These are phyloP conservation scores for Bergia puertoricense DNA, from an alignment of 92 coral and sea anemone genomes.

Conservation along the genomic window DNA sequence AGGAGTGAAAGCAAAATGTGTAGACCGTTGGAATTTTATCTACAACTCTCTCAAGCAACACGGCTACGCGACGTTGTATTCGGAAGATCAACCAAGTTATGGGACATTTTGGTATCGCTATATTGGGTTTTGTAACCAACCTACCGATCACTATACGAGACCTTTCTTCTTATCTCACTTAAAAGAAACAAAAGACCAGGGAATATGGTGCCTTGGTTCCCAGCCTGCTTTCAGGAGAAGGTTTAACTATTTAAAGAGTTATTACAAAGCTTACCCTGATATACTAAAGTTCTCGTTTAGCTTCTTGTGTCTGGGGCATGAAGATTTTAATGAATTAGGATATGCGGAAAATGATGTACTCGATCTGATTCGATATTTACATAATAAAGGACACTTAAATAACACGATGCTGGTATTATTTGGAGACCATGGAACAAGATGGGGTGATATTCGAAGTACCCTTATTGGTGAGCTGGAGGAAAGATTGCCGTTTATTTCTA, in stretches of 20 bases:
- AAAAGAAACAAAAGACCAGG: slow-evolving; percentile 30
- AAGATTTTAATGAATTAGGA: slow-evolving; percentile 66
- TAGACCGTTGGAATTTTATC: slow-evolving; percentile 71
- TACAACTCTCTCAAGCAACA: slow-evolving; percentile 55
- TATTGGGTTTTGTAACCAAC: slow-evolving; percentile 61
- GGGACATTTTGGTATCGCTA: slow-evolving; percentile 61
- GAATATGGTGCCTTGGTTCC: slow-evolving; percentile 52
- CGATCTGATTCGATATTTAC: slow-evolving; percentile 43
- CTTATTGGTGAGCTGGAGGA: slow-evolving; percentile 68
- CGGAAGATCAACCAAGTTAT: slow-evolving; percentile 65
- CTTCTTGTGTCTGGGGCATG: slow-evolving; percentile 63
- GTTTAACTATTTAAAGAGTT: slow-evolving; percentile 55
- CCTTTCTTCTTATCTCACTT: slow-evolving; percentile 57
- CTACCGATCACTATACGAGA: slow-evolving; percentile 62
- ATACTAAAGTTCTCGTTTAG: slow-evolving; percentile 59
- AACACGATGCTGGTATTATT: slow-evolving; percentile 56
- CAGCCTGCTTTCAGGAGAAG: slow-evolving; percentile 60
- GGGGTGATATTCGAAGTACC: slow-evolving; percentile 65
- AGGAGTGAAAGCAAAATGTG: slow-evolving; percentile 42
- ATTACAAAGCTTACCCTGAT: slow-evolving; percentile 58
- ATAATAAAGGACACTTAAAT: slow-evolving; percentile 47
- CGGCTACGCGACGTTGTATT: slow-evolving; percentile 68
- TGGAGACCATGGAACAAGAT: slow-evolving; percentile 75
- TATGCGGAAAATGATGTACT: slow-evolving; percentile 57
- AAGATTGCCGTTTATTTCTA: slow-evolving; percentile 60